Evolutionary conservation across 2,888 invertebrate species (phyloP).

Genomic region (Andrena hattorfiana): DNA sequence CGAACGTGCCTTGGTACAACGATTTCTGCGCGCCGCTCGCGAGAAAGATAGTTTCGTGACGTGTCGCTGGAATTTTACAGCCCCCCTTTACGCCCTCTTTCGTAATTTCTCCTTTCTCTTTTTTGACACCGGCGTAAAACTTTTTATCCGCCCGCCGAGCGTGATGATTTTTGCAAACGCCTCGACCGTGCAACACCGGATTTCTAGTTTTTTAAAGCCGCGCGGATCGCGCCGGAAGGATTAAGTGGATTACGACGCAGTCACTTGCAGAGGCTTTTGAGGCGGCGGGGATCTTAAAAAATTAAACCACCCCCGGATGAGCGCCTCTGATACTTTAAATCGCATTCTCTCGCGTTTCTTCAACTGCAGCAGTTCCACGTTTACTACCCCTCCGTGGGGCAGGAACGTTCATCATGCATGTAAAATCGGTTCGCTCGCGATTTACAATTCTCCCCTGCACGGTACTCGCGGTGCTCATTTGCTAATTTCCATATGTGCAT

Average conservation of each 20-base stretch:
- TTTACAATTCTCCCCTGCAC: not conserved
- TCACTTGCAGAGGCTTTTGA: conserved; percentile 41
- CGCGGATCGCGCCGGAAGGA: conserved; percentile 41
- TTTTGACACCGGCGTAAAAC: conserved; percentile 37
- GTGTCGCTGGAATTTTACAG: not conserved
- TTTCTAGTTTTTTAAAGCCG: conserved; percentile 47
- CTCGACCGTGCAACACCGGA: conserved; percentile 19
- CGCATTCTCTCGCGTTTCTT: not conserved
- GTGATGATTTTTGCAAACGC: conserved; percentile 59
- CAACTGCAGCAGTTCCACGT: not conserved
- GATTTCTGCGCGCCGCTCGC: conserved; percentile 1
- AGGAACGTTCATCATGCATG: not conserved
- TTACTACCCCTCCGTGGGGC: not conserved
- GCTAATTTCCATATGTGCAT: no score
- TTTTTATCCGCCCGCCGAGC: conserved; percentile 36
- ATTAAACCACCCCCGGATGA: conserved; percentile 28
- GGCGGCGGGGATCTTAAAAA: conserved; percentile 38
- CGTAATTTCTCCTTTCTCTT: conserved; percentile 39
- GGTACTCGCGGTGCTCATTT: not conserved
- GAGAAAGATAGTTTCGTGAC: not conserved
- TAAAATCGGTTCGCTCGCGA: not conserved
- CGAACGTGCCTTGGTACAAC: conserved; percentile 15
- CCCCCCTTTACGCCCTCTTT: conserved; percentile 4
- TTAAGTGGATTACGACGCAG: conserved; percentile 54
- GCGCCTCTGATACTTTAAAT: conserved; percentile 15